Evolutionary conservation across 2,113 vertebrate species (phyloP), one percentile per base, ranked within the genome.

Genomic region (Pseudorectes ferrugineus): DNA sequence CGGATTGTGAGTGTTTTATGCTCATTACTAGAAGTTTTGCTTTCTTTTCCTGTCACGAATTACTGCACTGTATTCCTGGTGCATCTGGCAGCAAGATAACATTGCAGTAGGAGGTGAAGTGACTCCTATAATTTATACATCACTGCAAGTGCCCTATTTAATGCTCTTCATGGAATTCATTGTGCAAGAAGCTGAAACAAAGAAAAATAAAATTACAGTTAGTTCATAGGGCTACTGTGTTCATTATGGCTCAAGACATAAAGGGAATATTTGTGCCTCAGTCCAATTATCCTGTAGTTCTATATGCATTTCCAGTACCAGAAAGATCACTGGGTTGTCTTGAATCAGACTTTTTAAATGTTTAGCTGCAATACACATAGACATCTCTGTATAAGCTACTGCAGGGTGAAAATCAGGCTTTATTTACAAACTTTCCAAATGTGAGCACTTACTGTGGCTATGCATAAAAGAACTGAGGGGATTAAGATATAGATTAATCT

Each of bases 231-330:
- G 89, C 92, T 95, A 77, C 95, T 92, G 88, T 97, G 79, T 94
- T 96, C 94, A 93, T 97, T 92, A 96, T 94, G 83, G 93, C 66
- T 93, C 6, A 4, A 97, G 88, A 89, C 85, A 96, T 97, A 92
- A 94, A 97, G 97, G 95, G 96, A 98, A 72, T 97, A 93, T 97
- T 96, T 97, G 95, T 97, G 92, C 92, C 94, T 80, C 96, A 95
- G 81, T 87, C 62, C 91, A 96, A 98, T 98, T 98, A 97, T 75
- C 52, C 72, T 86, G 92, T 71, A 89, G 65, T 92, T 95, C 89
- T 92, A 3, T 87, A 78, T 89, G 85, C 18, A 31, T 95, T 97
- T 97, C 67, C 76, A 94, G 73, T 89, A 78, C 85, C 51, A 82
- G 89, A 89, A 97, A 96, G 79, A 97, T 96, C n/a, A 25, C 92